Evolutionary conservation across 2,888 invertebrate species (phyloP).

Genomic region (Yponomeuta plumbellus): DNA sequence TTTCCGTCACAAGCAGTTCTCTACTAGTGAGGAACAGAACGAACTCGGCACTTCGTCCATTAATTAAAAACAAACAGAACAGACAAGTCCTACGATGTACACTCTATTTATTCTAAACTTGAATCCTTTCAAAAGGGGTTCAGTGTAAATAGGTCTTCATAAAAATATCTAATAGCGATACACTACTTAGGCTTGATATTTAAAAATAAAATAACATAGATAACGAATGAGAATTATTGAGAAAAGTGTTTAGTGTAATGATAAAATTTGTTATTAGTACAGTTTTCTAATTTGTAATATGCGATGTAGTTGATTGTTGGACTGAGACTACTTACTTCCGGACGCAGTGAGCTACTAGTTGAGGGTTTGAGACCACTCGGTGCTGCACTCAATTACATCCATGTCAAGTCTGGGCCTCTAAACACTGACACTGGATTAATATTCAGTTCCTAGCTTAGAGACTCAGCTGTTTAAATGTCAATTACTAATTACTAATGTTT

Average conservation of each 20-base stretch:
- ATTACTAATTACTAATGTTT: conserved; percentile 44
- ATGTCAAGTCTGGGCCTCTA: conserved; percentile 18
- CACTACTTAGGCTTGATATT: conserved; percentile 59
- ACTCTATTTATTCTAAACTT: conserved; percentile 57
- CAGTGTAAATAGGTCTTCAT: conserved; percentile 65
- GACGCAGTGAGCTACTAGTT: conserved; percentile 17
- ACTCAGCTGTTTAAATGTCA: conserved; percentile 28
- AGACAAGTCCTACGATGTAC: conserved; percentile 64
- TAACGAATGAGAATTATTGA: conserved; percentile 59
- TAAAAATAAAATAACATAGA: conserved; percentile 43
- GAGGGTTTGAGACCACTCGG: background rate
- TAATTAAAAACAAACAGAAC: conserved; percentile 64
- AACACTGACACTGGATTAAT: conserved; percentile 2
- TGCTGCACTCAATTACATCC: conserved; percentile 40
- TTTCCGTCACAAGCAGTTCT: conserved; percentile 74
- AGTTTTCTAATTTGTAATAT: conserved; percentile 31
- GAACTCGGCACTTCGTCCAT: conserved; percentile 76
- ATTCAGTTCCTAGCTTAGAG: conserved; percentile 4
- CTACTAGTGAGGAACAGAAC: conserved; percentile 71
- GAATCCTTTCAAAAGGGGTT: conserved; percentile 65
- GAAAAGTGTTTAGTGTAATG: conserved; percentile 50
- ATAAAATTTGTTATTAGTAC: conserved; percentile 45
- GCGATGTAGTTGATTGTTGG: conserved; percentile 43
- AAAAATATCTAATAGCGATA: conserved; percentile 45
- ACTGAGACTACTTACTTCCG: conserved; percentile 27